Conservation (phyloP, 1,140 invertebrate species). For the Drosophila setifemur region DNA sequence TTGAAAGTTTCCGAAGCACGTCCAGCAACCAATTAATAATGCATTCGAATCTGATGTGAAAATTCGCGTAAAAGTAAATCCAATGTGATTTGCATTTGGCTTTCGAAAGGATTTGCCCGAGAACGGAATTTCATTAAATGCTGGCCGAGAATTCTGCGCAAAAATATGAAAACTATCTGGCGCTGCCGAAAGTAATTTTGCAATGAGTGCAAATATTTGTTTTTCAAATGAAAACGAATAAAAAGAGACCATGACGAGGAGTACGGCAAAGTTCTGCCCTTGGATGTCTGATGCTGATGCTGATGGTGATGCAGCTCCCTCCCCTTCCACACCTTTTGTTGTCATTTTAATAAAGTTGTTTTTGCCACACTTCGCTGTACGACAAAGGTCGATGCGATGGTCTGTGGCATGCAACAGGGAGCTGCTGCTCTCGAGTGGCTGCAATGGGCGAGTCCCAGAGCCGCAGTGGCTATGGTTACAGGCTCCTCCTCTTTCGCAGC, state of each 20-base stretch:
- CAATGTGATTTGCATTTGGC: constrained; percentile 38
- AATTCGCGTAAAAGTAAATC: constrained; percentile 37
- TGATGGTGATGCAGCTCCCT: background rate
- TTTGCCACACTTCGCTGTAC: constrained; percentile 26
- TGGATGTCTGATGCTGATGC: no score
- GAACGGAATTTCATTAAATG: constrained; percentile 59
- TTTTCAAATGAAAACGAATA: constrained; percentile 68
- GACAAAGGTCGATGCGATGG: constrained; percentile 55
- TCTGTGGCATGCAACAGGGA: constrained; percentile 38
- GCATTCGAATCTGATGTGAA: constrained; percentile 55
- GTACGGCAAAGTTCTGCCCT: constrained; percentile 10
- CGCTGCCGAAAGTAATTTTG: constrained; percentile 9
- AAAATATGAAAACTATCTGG: constrained; percentile 56
- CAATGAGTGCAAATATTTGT: constrained; percentile 67
- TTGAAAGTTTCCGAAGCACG: constrained; percentile 20
- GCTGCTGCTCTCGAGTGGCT: constrained; percentile 27
- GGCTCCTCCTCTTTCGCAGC: background rate
- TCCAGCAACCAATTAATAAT: constrained; percentile 64
- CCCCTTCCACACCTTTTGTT: background rate
- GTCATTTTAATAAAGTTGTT: constrained; percentile 67
- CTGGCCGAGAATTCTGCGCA: constrained; percentile 7
- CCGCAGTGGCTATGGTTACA: constrained; percentile 1
- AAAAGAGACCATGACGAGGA: constrained; percentile 45
- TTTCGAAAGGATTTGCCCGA: constrained; percentile 16
- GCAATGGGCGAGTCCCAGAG: constrained; percentile 15